Evolutionary conservation across 2,888 invertebrate genomes (phyloP).

Genomic region (Siphonodentalium dalli): DNA sequence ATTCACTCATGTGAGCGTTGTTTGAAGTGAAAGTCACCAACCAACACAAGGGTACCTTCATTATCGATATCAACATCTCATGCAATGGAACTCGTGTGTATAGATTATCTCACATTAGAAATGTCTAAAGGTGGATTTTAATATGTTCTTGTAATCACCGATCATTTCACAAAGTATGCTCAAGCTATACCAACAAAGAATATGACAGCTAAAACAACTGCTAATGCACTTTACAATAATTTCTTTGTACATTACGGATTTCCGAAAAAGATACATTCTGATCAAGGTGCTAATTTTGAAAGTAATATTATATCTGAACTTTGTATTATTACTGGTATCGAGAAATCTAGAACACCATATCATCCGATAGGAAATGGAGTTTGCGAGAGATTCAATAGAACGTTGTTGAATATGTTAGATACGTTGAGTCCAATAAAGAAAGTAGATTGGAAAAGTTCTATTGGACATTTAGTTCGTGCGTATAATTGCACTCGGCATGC

Average conservation of each 20-base stretch:
- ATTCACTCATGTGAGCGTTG: too few species aligned
- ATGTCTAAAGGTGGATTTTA: neutral
- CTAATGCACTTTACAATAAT: neutral
- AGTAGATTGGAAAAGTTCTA: too few species aligned
- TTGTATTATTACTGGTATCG: slow-evolving; percentile 2
- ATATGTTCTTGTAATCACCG: slow-evolving; percentile 1
- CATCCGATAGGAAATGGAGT: neutral
- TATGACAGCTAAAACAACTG: slow-evolving; percentile 3
- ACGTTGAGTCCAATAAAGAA: too few species aligned
- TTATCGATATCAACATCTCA: slow-evolving; percentile 1
- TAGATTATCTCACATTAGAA: slow-evolving; percentile 1
- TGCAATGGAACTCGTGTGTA: slow-evolving; percentile 5
- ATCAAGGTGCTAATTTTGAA: slow-evolving; percentile 10
- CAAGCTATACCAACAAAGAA: slow-evolving; percentile 5
- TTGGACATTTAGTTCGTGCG: too few species aligned
- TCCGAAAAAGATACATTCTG: slow-evolving; percentile 2
- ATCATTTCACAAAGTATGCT: slow-evolving; percentile 6
- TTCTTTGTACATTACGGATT: slow-evolving; percentile 2
- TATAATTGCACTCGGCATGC: too few species aligned
- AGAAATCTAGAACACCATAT: slow-evolving; percentile 12
- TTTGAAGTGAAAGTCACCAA: too few species aligned
- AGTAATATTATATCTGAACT: slow-evolving; percentile 2
- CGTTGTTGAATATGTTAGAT: too few species aligned
- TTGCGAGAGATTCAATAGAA: too few species aligned
- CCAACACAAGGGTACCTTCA: neutral